Base-by-base conservation (phyloP, 2,888 invertebrate genomes). In the Lepidocyrtinus sp. region DNA sequence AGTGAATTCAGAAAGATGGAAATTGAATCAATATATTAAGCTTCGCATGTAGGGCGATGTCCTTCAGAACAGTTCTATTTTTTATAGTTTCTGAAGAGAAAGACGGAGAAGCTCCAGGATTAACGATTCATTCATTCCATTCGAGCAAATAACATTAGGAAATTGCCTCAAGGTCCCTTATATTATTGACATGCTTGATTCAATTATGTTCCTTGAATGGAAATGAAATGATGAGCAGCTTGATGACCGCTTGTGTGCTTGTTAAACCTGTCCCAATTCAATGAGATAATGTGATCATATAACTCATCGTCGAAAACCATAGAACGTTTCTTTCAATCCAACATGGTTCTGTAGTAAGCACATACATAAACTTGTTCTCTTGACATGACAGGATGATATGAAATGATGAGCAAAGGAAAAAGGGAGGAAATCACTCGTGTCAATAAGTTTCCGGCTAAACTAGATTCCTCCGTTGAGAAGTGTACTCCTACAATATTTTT, bases 171-270 rank as follows among this genome's bases (percentile, higher is more conserved):
- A 78, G 81, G 82, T 76, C 61, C 76, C 36, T 81, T 83, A 70
- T 68, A 83, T 84, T 82, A 84, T 84, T 84, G 84, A 84, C 82
- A 82, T 77, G 81, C 82, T 81, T 84, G 82, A 84, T 84, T 84
- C 82, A 84, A 84, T 84, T 84, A 84, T 70, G 25, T 62, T 55
- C 12, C 36, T 45, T 26, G n/a, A n/a, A n/a, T n/a, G 3, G 65
- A 9, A n/a, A 1, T 12, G 22, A 26, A 22, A 27, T 62, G 62
- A 68, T 68, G 25, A 69, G 3, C n/a, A n/a, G n/a, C 24, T n/a
- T 69, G 36, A 36, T 36, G 61, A 63, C 25, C 46, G 62, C 17
- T 25, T 64, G 64, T 25, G 26, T 45, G 25, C 65, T 65, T 19
- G 71, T 55, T 55, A 70, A 70, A 59, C 59, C 70, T 19, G 59